phyloP scores from a whole-genome alignment of 2,113 vertebrate genomes.

The Terrapene triunguis region DNA sequence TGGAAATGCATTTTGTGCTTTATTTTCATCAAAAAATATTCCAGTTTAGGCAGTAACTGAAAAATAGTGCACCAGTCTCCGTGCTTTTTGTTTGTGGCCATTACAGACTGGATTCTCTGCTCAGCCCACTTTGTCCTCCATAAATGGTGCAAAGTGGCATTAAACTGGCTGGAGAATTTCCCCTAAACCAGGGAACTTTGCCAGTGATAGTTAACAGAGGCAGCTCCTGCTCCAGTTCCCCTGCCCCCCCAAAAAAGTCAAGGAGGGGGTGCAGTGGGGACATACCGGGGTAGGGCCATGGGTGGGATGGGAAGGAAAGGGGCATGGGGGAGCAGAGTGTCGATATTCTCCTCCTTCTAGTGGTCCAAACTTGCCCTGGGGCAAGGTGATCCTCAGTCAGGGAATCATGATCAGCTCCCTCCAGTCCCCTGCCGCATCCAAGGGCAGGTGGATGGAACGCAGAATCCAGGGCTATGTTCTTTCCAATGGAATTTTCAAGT shows the following conservation, averaged over 20 bases:
- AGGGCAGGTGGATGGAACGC: background rate
- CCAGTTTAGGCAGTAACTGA: background rate
- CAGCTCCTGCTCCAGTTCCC: background rate
- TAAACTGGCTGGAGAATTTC: background rate
- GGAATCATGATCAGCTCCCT: background rate
- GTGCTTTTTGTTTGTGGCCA: background rate
- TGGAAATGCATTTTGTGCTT: rapidly evolving
- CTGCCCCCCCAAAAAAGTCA: background rate
- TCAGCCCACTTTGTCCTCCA: background rate
- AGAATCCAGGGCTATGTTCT: background rate
- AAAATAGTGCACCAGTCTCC: rapidly evolving
- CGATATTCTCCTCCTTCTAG: background rate
- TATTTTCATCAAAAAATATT: rapidly evolving
- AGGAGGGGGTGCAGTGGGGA: too few relatives aligned
- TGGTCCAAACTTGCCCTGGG: background rate
- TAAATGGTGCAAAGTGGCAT: rapidly evolving
- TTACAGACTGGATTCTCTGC: background rate
- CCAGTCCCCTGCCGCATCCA: background rate
- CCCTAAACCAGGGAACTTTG: rapidly evolving
- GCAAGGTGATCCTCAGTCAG: background rate
- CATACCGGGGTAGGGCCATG: background rate
- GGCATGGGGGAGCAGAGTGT: rapidly evolving
- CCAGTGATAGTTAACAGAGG: background rate
- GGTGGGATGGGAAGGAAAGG: background rate
- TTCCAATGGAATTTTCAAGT: background rate